A percentile compares a stretch with the other conserved stretches of the same genome.
Conservation (phyloP, 2,113 vertebrate genomes). For the Tenebrosternarchus preto region DNA sequence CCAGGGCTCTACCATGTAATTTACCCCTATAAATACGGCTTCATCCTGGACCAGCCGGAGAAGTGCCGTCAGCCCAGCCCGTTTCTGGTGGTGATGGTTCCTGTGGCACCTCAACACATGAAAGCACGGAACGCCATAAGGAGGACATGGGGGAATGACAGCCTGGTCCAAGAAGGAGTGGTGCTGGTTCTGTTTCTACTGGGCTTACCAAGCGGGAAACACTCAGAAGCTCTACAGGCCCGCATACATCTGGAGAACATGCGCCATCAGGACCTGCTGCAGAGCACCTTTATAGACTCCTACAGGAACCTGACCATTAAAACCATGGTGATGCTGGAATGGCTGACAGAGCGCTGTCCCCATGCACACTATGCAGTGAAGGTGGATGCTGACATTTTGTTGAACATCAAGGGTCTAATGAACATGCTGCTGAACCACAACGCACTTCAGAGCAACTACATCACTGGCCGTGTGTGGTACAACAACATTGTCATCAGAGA, state of each 20-base stretch:
- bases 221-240: constrained; percentile 5
- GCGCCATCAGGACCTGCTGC: constrained; percentile 71
- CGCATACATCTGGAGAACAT: constrained; percentile 63
- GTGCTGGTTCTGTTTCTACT: constrained; percentile 68
- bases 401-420: constrained; percentile 83
- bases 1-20: constrained; percentile 57
- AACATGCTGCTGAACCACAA: constrained; percentile 79
- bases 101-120: constrained; percentile 45
- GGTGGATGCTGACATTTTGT: constrained; percentile 86
- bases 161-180: constrained; percentile 53
- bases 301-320: constrained; percentile 79
- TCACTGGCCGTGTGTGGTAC: constrained; percentile 88
- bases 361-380: constrained; percentile 78
- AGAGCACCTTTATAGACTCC: constrained; percentile 71
- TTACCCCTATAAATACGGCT: constrained; percentile 68
- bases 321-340: constrained; percentile 78
- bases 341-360: constrained; percentile 69
- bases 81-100: constrained; percentile 72
- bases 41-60: constrained; percentile 65
- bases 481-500: constrained; percentile 83
- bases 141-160: constrained; percentile 71
- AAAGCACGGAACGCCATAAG: constrained; percentile 62
- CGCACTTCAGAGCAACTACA: constrained; percentile 78
- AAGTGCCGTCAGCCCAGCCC: constrained; percentile 58
- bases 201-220: constrained; percentile 53